Percentiles rank a stretch among this genome's conserved stretches.
Evolutionary conservation across 2,888 invertebrate genomes (phyloP).

Genomic region (Xestia rhomboidea): DNA sequence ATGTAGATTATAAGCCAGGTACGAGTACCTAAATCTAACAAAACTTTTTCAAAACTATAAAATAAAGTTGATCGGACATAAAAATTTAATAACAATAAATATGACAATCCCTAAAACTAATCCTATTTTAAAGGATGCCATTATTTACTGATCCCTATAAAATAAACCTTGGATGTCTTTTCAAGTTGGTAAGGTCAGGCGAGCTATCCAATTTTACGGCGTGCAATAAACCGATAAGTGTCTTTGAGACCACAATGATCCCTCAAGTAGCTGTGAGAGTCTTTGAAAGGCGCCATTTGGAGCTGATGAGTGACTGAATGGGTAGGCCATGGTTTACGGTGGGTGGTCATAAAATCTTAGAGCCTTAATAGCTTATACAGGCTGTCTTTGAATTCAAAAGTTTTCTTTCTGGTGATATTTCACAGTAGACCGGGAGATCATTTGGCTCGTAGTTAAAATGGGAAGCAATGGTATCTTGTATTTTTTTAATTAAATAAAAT

Average conservation of each 20-base stretch:
- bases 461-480: neutral
- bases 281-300: conserved; percentile 16
- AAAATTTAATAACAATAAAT: conserved; percentile 29
- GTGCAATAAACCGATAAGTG: conserved; percentile 57
- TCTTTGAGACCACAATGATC: conserved; percentile 36
- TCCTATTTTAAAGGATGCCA: conserved; percentile 9
- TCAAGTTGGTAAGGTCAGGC: conserved; percentile 39
- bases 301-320: conserved; percentile 3
- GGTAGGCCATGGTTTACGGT: conserved; percentile 5
- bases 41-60: neutral
- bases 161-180: conserved; percentile 44
- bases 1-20: too few relatives aligned
- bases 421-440: neutral
- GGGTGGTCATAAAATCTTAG: conserved; percentile 8
- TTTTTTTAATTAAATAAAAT: too few relatives aligned
- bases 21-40: neutral
- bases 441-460: neutral
- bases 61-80: neutral
- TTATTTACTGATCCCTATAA: conserved; percentile 33
- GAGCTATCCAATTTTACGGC: conserved; percentile 51
- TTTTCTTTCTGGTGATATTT: neutral
- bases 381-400: neutral
- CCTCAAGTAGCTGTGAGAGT: conserved; percentile 23
- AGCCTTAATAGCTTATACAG: neutral
- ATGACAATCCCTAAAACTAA: conserved; percentile 10